Base-by-base conservation (phyloP, 1,140 invertebrate genomes). In the Batillaria attramentaria region DNA sequence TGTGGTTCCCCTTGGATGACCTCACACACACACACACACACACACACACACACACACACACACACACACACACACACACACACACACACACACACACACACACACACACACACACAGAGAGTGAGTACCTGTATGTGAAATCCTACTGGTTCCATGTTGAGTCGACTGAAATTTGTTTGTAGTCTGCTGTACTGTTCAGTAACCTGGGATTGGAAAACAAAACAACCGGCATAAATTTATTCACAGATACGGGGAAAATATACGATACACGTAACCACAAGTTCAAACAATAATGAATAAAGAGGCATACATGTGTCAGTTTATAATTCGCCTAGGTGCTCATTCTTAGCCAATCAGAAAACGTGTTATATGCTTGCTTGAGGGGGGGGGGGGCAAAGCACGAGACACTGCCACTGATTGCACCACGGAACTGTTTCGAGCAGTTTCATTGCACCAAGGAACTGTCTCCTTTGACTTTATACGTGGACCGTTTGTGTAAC, bases 121-220 rank as follows among this genome's bases (percentile, higher is more conserved):
- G 31, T 60, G 3, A 20, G 57, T 60, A 31, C 31, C 4, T 60
- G 24, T 60, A 60, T 60, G 57, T 60, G 20, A 31, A 60, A 60
- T n/a, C 57, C 20, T 6, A 60, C 57, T 6, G 57, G 57, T 31
- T 20, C 24, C 24, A 60, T n/a, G 20, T 20, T 24, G 57, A 60
- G 24, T 31, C 24, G 24, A 60, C 5, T n/a, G 57, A n/a, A 6
- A 31, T 13, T 13, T 13, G 24, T 60, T 20, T 60, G 57, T 3
- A 60, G 57, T 20, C 57, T 60, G 57, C 57, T 60, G 57, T 60
- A 60, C 57, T 3, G 57, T 6, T 60, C 57, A 60, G 57, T n/a
- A 3, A 60, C 57, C 57, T 60, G 20, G 4, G 31, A 6, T 6
- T n/a, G 20, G 20, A 60, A 60, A n/a, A 60, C 24, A 6, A 20